phyloP scores from a whole-genome alignment of 2,113 vertebrate species.

The Actenoides hombroni region DNA sequence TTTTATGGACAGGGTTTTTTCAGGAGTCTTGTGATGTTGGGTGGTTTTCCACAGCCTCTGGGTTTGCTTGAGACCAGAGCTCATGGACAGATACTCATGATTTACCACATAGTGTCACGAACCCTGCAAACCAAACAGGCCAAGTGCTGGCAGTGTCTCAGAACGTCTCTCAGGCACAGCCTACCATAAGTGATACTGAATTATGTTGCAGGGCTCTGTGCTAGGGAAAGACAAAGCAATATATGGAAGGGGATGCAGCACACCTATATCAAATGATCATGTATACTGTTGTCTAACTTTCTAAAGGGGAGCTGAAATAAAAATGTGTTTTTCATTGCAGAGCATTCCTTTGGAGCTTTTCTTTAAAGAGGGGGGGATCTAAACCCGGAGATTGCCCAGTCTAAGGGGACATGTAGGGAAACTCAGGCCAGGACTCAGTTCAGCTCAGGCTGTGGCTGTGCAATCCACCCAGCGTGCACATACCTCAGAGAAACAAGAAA shows the following conservation, averaged over 20 bases:
- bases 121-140: background rate
- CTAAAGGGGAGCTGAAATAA: background rate
- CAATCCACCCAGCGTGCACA: background rate
- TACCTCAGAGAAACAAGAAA: conserved; percentile 42
- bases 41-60: background rate
- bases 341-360: background rate
- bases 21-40: background rate
- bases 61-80: background rate
- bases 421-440: background rate
- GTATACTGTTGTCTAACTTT: background rate
- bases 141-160: background rate
- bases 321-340: background rate
- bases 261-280: background rate
- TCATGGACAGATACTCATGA: background rate
- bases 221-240: background rate
- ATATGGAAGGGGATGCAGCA: background rate
- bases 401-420: background rate
- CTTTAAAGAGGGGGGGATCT: background rate
- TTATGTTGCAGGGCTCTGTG: background rate
- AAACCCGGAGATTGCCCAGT: background rate
- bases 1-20: background rate
- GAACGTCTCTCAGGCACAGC: background rate
- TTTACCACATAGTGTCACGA: background rate
- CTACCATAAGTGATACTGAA: background rate
- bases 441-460: background rate